phyloP scores from a whole-genome alignment of 2,888 invertebrate species.

The Cantharis rustica region DNA sequence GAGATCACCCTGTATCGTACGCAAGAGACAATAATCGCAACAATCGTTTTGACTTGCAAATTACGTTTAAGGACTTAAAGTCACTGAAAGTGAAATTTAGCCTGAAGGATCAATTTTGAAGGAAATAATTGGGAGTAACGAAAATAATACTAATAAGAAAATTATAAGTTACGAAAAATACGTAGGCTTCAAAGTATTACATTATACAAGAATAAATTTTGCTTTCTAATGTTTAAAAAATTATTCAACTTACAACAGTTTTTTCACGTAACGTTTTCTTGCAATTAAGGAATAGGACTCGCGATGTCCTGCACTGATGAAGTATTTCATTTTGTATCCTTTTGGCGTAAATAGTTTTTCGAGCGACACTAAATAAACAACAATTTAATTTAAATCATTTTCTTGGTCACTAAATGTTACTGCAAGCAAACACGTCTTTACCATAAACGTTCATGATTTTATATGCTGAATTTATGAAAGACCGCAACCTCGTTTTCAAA shows the following conservation, averaged over 20 bases:
- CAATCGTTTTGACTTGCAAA: not conserved
- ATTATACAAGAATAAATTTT: not conserved
- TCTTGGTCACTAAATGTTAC: not conserved
- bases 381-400: not conserved
- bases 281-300: constrained; percentile 67
- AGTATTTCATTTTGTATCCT: constrained; percentile 62
- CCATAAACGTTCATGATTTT: constrained; percentile 22
- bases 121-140: not conserved
- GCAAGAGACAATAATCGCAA: not conserved
- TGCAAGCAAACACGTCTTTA: constrained; percentile 8
- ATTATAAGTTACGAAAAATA: not conserved
- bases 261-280: constrained; percentile 69
- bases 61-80: not conserved
- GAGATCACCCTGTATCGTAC: not conserved
- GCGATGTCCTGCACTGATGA: constrained; percentile 60
- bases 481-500: constrained; percentile 21
- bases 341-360: not conserved
- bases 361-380: not conserved
- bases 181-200: not conserved
- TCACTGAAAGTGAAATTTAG: not conserved
- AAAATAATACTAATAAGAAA: not conserved
- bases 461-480: constrained; percentile 15
- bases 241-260: constrained; percentile 64
- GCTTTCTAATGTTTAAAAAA: constrained; percentile 12
- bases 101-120: not conserved